Evolutionary conservation across 2,888 invertebrate genomes (phyloP).

Genomic region (Zeuzera pyrina): DNA sequence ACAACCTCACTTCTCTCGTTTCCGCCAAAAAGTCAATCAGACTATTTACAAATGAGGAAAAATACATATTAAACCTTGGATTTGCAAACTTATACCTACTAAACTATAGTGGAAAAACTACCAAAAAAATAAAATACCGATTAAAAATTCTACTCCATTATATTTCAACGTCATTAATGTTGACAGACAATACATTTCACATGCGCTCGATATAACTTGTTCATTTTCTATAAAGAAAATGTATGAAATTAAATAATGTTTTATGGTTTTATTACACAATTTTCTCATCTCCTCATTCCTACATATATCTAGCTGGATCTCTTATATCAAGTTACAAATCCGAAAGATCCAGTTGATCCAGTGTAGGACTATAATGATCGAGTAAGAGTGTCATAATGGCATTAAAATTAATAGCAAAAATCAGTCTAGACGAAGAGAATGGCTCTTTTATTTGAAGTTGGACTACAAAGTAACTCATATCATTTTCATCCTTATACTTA

Average conservation of each 20-base stretch:
- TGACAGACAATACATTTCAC: slow-evolving; percentile 41
- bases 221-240: slow-evolving; percentile 44
- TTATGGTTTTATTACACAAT: too few relatives aligned
- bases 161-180: slow-evolving; percentile 66
- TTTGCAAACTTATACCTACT: too few relatives aligned
- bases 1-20: too few relatives aligned
- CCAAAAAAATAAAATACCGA: slow-evolving; percentile 43
- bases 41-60: too few relatives aligned
- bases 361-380: too few relatives aligned
- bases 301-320: too few relatives aligned
- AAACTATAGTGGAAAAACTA: neutral
- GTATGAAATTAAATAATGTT: neutral
- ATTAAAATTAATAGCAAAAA: slow-evolving; percentile 30
- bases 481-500: too few relatives aligned
- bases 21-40: too few relatives aligned
- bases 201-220: slow-evolving; percentile 29
- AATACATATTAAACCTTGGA: too few relatives aligned
- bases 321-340: too few relatives aligned
- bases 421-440: slow-evolving; percentile 57
- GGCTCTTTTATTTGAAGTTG: slow-evolving; percentile 35
- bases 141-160: slow-evolving; percentile 67
- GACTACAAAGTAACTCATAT: slow-evolving; percentile 24
- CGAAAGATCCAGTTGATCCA: too few relatives aligned
- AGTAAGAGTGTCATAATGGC: neutral
- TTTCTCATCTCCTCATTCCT: too few relatives aligned